phyloP scores from a whole-genome alignment of 2,888 invertebrate genomes.

The Chymomyza procnemis region DNA sequence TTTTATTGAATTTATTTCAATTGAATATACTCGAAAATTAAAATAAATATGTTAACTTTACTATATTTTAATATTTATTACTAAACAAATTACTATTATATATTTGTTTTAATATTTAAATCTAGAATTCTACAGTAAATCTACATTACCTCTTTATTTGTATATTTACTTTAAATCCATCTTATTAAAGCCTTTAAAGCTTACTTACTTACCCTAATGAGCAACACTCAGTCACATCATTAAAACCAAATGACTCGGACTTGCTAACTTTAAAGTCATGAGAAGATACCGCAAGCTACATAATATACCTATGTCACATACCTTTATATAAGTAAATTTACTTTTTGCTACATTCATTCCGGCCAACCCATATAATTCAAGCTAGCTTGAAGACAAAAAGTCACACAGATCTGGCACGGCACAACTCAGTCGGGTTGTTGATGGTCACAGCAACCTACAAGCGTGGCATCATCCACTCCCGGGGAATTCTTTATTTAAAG shows the following conservation, averaged over 20 bases:
- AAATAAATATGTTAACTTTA: no score
- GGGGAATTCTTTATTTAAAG: conserved; percentile 38
- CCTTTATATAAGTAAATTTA: background rate
- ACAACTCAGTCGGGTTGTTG: conserved; percentile 15
- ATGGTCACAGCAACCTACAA: conserved; percentile 45
- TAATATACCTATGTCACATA: background rate
- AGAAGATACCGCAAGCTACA: background rate
- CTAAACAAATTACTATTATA: no score
- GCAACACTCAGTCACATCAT: background rate
- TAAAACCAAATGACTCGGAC: background rate
- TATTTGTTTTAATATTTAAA: no score
- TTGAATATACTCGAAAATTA: no score
- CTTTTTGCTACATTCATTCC: background rate
- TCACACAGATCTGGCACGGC: conserved; percentile 27
- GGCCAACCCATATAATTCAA: conserved; percentile 34
- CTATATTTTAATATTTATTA: no score
- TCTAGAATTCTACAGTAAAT: no score
- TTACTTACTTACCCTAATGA: background rate
- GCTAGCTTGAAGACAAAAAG: conserved; percentile 45
- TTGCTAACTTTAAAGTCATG: background rate
- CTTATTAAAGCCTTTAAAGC: background rate
- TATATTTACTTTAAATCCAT: background rate
- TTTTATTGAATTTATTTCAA: no score
- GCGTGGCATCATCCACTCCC: conserved; percentile 26
- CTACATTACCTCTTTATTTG: background rate